Evolutionary conservation across 35 echinoderm and acorn worm genomes (phyloP), one percentile per base, ranked within the genome.

Genomic region (Lytechinus pictus): DNA sequence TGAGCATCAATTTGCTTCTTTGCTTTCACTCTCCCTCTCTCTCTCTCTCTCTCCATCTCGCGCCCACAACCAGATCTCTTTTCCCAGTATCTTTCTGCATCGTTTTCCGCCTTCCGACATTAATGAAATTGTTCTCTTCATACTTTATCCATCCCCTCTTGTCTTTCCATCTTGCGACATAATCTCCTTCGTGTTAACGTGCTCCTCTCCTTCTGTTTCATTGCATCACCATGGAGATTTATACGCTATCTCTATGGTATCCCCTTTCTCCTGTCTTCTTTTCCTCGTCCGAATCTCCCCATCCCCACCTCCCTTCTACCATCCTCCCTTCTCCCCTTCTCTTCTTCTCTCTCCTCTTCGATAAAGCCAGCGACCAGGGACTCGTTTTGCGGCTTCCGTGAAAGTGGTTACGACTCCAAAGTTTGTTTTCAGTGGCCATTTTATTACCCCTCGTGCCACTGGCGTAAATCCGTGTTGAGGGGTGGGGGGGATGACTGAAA

Each of bases 401-500:
- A 90, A 90, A 90, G 88, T 90, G 88, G 88, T 90, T 90, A 90
- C 88, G 88, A 54, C 88, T 52, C 29, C 88, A 90, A 16, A 90
- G 88, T 90, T 90, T 90, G 88, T 90, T 90, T 90, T 90, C 88
- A 54, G 88, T 90, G 9, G 27, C 88, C 88, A 90, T 90, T 90
- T 90, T 90, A 90, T 90, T 90, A 90, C 88, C 88, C 88, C 88
- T 33, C 52, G 27, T 90, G 88, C 28, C n/a, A n/a, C n/a, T n/a
- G n/a, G n/a, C n/a, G n/a, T n/a, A n/a, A n/a, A n/a, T n/a, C n/a
- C n/a, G n/a, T n/a, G n/a, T n/a, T n/a, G n/a, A n/a, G n/a, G n/a
- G n/a, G n/a, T n/a, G n/a, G n/a, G n/a, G n/a, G n/a, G n/a, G n/a
- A n/a, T n/a, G n/a, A n/a, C n/a, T n/a, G n/a, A n/a, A n/a, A n/a